Base-by-base conservation (phyloP, 2,797 vertebrate genomes). In the Pygocentrus nattereri region DNA sequence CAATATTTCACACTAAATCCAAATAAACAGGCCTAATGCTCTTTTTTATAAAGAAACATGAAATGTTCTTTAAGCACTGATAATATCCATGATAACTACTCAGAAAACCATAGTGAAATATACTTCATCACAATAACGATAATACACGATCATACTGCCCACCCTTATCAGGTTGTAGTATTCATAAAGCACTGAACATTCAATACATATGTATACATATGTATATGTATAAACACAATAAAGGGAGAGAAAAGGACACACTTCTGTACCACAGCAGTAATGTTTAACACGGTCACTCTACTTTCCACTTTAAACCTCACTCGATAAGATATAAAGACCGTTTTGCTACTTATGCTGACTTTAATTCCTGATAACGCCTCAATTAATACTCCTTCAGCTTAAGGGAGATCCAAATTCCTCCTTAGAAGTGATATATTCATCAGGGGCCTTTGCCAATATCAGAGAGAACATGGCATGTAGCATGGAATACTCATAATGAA, bases 361-460 rank as follows among this genome's bases (percentile, higher is more conserved):
- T 56, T 56, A 31, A 31, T 49, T 62, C 70, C 18, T 64, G n/a
- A 11, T 62, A 58, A 73, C 21, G 10, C 4, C 50, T 73, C 5
- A 23, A 23, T 58, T 74, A 10, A 47, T 30, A 73, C 65, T 65
- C n/a, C 62, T 73, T 74, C 31, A 54, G 23, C 56, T 73, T 72
- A 38, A 74, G 41, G 13, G 12, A 38, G 50, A 23, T 58, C 27
- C 54, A 31, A 74, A 56, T 74, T 74, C 10, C 30, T 27, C 25
- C 5, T 62, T 34, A 62, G 56, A 71, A 47, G 30, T 59, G 65
- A 61, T 50, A 19, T 21, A 72, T 13, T 72, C 49, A 54, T 56
- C 16, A 50, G 18, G 19, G n/a, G 11, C 6, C 25, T 74, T 67
- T 34, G 47, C 19, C 16, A 38, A 71, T 61, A 56, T 56, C 27